Conservation (phyloP, 2,888 invertebrate species). For the Neelides folsomi region DNA sequence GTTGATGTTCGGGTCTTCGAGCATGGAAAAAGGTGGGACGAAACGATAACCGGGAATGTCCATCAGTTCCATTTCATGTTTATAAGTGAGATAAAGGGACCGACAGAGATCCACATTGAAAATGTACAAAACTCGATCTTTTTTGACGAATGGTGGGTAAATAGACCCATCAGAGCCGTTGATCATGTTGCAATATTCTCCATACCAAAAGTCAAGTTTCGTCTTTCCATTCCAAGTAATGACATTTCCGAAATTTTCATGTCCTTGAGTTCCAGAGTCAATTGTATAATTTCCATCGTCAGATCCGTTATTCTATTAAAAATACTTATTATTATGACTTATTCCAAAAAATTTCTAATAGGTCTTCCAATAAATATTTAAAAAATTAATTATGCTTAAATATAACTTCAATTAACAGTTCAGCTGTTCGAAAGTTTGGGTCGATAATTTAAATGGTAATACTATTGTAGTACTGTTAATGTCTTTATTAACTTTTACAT, state of each 20-base stretch:
- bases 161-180: constrained; percentile 38
- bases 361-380: too few species aligned
- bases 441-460: too few species aligned
- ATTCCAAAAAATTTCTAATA: too few species aligned
- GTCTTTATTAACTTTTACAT: too few species aligned
- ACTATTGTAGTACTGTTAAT: too few species aligned
- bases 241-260: constrained; percentile 7
- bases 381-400: too few species aligned
- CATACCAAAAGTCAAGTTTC: constrained; percentile 12
- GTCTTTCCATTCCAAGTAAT: constrained; percentile 9
- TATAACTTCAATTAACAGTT: too few species aligned
- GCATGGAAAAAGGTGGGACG: constrained; percentile 7
- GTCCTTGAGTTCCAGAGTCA: constrained; percentile 10
- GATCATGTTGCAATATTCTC: constrained; percentile 34
- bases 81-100: constrained; percentile 16
- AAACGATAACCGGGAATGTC: constrained; percentile 17
- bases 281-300: constrained; percentile 14
- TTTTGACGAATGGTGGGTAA: constrained; percentile 36
- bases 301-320: constrained; percentile 10
- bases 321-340: too few species aligned
- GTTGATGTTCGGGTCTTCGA: constrained; percentile 20
- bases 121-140: constrained; percentile 34
- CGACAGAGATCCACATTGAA: constrained; percentile 37
- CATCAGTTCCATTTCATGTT: constrained; percentile 10
- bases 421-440: too few species aligned